A percentile compares a stretch with the other conserved stretches of the same genome.
phyloP scores from a whole-genome alignment of 1,140 invertebrate genomes.

The Camponotus pennsylvanicus region DNA sequence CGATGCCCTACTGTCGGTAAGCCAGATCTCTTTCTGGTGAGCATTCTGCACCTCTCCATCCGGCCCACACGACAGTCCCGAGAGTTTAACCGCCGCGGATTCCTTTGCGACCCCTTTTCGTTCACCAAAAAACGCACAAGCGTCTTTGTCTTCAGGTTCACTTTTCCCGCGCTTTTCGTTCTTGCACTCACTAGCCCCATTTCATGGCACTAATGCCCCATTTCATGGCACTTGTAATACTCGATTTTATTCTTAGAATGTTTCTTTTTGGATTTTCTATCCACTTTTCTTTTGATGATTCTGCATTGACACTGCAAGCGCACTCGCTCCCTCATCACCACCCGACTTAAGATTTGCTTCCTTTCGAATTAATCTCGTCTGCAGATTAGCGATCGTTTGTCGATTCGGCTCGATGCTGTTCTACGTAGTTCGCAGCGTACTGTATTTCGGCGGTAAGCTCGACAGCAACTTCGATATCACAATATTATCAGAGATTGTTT shows the following conservation, averaged over 20 bases:
- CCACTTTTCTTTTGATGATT: not conserved
- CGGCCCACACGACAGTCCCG: too few relatives aligned
- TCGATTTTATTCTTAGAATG: not conserved
- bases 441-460: not conserved
- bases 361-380: not conserved
- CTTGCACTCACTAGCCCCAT: not conserved
- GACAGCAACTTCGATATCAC: not conserved
- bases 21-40: constrained; percentile 43
- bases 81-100: not conserved
- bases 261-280: not conserved
- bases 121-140: not conserved
- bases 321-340: not conserved
- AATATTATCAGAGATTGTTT: not conserved
- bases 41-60: not conserved
- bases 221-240: not conserved
- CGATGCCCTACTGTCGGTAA: constrained; percentile 27
- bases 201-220: not conserved
- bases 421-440: not conserved
- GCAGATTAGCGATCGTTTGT: not conserved
- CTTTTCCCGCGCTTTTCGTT: not conserved
- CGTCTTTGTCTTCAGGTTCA: not conserved
- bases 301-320: not conserved
- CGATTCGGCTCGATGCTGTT: not conserved
- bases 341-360: not conserved
- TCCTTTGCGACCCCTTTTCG: not conserved